Conservation (phyloP, 1,140 invertebrate species). For the Neodiprion lecontei region DNA sequence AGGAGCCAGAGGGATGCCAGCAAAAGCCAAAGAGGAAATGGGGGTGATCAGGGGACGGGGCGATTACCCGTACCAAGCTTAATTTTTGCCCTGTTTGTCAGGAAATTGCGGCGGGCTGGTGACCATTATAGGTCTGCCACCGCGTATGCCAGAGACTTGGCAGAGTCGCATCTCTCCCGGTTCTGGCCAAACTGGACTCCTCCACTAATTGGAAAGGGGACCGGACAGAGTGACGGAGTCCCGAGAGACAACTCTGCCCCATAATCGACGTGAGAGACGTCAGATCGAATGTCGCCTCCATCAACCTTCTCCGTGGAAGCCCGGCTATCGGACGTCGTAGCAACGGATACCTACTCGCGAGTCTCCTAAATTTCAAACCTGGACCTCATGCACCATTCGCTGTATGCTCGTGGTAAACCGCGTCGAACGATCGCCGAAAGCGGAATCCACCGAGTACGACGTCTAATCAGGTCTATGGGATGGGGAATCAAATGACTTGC, state of each 20-base stretch:
- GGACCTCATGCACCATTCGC: too few relatives aligned
- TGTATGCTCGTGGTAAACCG: too few relatives aligned
- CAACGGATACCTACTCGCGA: neutral
- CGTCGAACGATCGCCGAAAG: too few relatives aligned
- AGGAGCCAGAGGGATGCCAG: neutral
- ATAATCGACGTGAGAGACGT: neutral
- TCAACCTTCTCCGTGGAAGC: neutral
- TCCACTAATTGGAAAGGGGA: neutral
- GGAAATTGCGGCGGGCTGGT: neutral
- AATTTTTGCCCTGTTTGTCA: constrained; percentile 1
- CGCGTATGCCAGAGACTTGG: neutral
- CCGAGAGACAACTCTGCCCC: neutral
- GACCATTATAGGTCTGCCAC: neutral
- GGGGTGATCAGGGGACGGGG: neutral
- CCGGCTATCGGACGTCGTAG: neutral
- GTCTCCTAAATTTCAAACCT: too few relatives aligned
- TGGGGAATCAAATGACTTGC: too few relatives aligned
- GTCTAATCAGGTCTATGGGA: too few relatives aligned
- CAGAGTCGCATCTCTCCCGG: neutral
- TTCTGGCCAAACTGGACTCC: neutral
- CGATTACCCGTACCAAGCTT: neutral
- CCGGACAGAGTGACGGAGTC: neutral
- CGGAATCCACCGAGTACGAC: too few relatives aligned
- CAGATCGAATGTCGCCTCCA: neutral
- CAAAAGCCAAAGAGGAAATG: neutral